phyloP scores from a whole-genome alignment of 2,888 invertebrate genomes.

The Campoletis raptor region DNA sequence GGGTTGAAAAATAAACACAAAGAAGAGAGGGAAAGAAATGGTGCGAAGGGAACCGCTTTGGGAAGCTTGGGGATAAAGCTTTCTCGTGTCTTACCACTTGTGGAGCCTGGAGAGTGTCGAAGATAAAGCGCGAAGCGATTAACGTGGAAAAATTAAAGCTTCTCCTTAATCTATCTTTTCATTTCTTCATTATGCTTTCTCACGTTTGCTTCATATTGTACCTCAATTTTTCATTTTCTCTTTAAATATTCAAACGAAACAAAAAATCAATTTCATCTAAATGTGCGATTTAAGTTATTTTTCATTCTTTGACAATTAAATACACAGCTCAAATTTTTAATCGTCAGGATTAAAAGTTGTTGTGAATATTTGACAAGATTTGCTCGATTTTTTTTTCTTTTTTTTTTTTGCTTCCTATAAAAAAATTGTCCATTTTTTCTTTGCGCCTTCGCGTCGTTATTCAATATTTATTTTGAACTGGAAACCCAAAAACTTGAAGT shows the following conservation, averaged over 20 bases:
- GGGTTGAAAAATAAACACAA: not conserved
- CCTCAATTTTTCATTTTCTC: not conserved
- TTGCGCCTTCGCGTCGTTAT: not conserved
- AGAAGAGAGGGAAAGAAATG: not conserved
- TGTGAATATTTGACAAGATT: not conserved
- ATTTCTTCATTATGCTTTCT: not conserved
- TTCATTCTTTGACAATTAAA: not conserved
- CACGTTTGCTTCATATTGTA: not conserved
- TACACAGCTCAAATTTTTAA: not conserved
- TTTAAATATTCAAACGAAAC: not conserved
- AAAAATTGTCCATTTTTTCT: not conserved
- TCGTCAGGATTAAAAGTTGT: not conserved
- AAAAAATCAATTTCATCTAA: constrained; percentile 9
- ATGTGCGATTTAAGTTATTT: not conserved
- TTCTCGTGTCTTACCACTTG: not conserved
- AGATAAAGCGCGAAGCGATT: constrained; percentile 12
- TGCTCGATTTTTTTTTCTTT: not conserved
- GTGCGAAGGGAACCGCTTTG: not conserved
- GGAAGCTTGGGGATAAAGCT: not conserved
- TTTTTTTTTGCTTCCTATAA: too few relatives aligned
- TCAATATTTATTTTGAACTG: not conserved
- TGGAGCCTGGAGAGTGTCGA: not conserved
- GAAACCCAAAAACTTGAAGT: not conserved
- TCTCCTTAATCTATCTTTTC: constrained; percentile 6
- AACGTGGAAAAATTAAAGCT: constrained; percentile 43